Conservation (phyloP, 2,113 vertebrate genomes). For the Podiceps cristatus region DNA sequence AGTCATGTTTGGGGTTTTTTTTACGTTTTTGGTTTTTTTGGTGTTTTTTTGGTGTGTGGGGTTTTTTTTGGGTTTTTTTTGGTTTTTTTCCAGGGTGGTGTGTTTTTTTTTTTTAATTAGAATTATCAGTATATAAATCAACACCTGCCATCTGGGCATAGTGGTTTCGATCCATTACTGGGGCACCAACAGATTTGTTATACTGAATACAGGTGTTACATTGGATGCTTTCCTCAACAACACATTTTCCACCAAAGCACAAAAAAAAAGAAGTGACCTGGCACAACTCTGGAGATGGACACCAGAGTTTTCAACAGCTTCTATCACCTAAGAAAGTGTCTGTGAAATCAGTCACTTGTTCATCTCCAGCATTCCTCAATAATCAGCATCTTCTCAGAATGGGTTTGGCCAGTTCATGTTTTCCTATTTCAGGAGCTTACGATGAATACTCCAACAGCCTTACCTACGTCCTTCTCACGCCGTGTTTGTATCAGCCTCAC, state of each 20-base stretch:
- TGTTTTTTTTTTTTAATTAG: background rate
- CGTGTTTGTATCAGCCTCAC: rapidly evolving
- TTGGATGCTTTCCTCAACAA: background rate
- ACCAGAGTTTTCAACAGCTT: background rate
- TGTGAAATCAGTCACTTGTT: background rate
- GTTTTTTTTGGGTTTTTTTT: too few relatives aligned
- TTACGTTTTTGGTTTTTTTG: too few relatives aligned
- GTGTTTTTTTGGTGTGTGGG: too few relatives aligned
- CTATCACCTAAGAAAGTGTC: background rate
- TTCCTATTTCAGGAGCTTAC: background rate
- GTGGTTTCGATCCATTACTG: background rate
- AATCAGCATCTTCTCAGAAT: background rate
- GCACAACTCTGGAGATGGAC: background rate
- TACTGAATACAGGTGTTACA: background rate
- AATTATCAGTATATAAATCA: background rate
- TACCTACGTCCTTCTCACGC: background rate
- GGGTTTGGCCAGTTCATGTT: rapidly evolving
- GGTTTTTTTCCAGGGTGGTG: too few relatives aligned
- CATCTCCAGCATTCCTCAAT: background rate
- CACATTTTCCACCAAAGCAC: rapidly evolving
- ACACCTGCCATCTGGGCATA: rapidly evolving
- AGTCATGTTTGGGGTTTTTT: too few relatives aligned
- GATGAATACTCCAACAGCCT: background rate
- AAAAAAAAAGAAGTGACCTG: background rate
- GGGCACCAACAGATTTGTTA: background rate